Conservation (phyloP, 2,797 vertebrate species). For the Antennarius maculatus region DNA sequence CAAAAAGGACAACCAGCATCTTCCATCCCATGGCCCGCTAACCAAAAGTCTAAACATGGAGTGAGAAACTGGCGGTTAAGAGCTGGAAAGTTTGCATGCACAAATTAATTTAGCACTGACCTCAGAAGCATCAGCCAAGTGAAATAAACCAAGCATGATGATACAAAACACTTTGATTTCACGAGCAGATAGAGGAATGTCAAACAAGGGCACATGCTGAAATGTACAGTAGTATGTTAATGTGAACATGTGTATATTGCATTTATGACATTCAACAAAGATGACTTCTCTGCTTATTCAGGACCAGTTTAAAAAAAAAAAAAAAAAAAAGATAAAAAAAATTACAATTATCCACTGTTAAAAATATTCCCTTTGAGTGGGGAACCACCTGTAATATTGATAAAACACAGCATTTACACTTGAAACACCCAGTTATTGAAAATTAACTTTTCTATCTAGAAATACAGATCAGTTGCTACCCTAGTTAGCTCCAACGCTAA, state of each 20-base stretch:
- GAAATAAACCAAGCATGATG: conserved; percentile 24
- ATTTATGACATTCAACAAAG: conserved; percentile 65
- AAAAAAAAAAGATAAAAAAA: conserved; percentile 15
- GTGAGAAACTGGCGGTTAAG: conserved; percentile 11
- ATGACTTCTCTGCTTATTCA: conserved; percentile 40
- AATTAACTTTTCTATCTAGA: conserved; percentile 63
- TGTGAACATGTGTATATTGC: conserved; percentile 11
- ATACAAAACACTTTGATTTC: conserved; percentile 11
- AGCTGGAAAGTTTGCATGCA: conserved; percentile 34
- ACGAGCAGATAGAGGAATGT: conserved; percentile 33
- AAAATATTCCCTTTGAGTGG: conserved; percentile 55
- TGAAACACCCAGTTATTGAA: conserved; percentile 63
- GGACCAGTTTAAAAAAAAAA: conserved; percentile 41
- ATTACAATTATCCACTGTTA: conserved; percentile 32
- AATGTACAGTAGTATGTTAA: conserved; percentile 35
- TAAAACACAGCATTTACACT: conserved; percentile 54
- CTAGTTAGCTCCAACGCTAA: conserved; percentile 75
- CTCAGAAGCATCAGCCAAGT: conserved; percentile 26
- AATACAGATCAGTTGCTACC: conserved; percentile 77
- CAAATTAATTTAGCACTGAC: conserved; percentile 14
- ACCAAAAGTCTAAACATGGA: conserved; percentile 14
- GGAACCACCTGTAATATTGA: conserved; percentile 47
- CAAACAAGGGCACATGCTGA: conserved; percentile 15
- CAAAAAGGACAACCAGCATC: conserved; percentile 1
- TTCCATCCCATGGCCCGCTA: not conserved